Evolutionary conservation across 2,113 vertebrate genomes (phyloP).

Genomic region (Crotophaga sulcirostris): DNA sequence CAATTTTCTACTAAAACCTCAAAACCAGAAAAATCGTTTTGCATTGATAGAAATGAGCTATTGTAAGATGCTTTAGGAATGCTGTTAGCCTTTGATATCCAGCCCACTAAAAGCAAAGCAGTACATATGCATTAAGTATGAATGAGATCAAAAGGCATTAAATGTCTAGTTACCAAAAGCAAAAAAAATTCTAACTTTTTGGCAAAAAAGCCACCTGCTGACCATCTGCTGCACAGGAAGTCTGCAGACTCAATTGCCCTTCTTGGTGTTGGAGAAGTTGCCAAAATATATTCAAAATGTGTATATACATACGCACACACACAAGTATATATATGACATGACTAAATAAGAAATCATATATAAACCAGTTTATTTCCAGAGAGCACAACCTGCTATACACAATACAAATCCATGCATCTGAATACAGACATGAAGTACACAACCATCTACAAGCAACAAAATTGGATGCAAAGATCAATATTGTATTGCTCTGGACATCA

Average conservation of each 20-base stretch:
- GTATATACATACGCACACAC: background rate
- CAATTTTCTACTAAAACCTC: background rate
- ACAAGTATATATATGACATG: background rate
- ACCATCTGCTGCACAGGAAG: background rate
- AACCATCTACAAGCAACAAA: background rate
- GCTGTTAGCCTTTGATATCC: background rate
- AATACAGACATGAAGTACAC: background rate
- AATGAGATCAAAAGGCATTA: background rate
- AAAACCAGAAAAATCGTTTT: background rate
- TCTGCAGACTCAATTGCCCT: background rate
- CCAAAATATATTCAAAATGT: background rate
- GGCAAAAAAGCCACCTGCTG: background rate
- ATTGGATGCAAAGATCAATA: background rate
- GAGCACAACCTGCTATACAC: background rate
- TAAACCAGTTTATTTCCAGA: background rate
- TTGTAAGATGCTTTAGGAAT: background rate
- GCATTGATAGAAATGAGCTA: background rate
- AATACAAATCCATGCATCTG: background rate
- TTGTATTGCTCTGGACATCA: background rate
- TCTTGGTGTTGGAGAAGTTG: background rate
- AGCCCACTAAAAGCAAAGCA: background rate
- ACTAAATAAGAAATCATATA: background rate
- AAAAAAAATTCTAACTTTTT: background rate
- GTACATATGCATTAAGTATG: background rate
- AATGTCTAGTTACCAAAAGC: background rate